Percentiles rank a stretch among this genome's conserved stretches.
Evolutionary conservation across 2,888 invertebrate genomes (phyloP).

Genomic region (Ptycholaimellus sp.): DNA sequence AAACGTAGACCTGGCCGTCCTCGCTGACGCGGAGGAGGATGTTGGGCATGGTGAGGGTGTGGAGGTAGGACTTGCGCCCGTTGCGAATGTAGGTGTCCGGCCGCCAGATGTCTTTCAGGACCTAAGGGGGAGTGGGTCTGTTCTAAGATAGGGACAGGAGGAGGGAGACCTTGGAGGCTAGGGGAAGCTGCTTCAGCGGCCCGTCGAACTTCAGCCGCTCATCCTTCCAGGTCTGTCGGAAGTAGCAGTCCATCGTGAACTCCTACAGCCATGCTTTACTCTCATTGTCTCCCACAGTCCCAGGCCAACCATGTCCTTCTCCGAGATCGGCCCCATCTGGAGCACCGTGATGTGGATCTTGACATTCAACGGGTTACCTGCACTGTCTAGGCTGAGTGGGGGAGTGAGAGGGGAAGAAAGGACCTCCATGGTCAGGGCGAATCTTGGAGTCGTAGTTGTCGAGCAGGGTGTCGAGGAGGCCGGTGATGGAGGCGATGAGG

Average conservation of each 20-base stretch:
- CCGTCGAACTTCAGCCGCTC: conserved; percentile 42
- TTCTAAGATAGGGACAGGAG: too few relatives aligned
- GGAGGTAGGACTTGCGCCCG: conserved; percentile 74
- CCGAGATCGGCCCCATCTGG: conserved; percentile 64
- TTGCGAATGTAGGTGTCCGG: conserved; percentile 77
- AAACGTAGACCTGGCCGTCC: conserved; percentile 70
- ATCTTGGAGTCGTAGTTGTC: conserved; percentile 17
- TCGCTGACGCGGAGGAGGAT: conserved; percentile 65
- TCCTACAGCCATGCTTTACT: conserved; percentile 35
- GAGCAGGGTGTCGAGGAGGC: conserved; percentile 14
- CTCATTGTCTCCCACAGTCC: background rate
- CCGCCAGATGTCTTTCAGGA: conserved; percentile 74
- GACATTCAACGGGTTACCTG: conserved; percentile 47
- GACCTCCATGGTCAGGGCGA: conserved; percentile 13
- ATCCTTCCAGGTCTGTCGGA: conserved; percentile 65
- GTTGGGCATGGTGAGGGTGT: conserved; percentile 88
- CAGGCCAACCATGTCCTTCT: conserved; percentile 52
- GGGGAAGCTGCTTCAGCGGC: conserved; percentile 33
- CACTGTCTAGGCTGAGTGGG: too few relatives aligned
- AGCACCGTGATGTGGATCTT: conserved; percentile 61
- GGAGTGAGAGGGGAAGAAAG: too few relatives aligned
- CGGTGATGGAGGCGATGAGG: conserved; percentile 13
- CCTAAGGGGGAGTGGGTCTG: too few relatives aligned
- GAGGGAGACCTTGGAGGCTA: conserved; percentile 53
- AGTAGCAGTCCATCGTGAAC: conserved; percentile 64